Conservation (phyloP, 2,113 vertebrate genomes). For the Macquaria ambigua region DNA sequence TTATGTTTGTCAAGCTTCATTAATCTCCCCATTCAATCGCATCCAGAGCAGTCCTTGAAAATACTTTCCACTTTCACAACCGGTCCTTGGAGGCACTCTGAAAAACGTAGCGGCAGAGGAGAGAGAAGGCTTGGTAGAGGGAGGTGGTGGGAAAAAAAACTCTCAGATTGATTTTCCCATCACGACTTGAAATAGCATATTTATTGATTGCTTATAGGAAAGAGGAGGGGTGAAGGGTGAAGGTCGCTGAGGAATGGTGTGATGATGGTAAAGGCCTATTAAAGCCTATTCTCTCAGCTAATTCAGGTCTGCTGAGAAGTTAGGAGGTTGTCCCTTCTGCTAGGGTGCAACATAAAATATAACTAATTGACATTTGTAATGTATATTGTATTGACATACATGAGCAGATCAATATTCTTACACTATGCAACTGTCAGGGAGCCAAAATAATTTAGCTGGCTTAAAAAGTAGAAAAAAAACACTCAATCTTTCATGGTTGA, state of each 20-base stretch:
- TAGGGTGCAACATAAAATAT: not conserved
- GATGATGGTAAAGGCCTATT: constrained; percentile 25
- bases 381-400: no score
- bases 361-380: not conserved
- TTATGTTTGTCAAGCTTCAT: constrained; percentile 76
- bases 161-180: constrained; percentile 82
- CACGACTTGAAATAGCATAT: constrained; percentile 81
- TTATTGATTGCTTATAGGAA: constrained; percentile 80
- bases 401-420: not conserved
- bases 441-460: not conserved
- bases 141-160: constrained; percentile 1
- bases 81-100: constrained; percentile 66
- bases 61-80: constrained; percentile 76
- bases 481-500: not conserved
- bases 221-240: constrained; percentile 54
- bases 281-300: not conserved
- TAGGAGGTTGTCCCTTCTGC: not conserved
- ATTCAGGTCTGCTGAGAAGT: constrained; percentile 7
- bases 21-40: constrained; percentile 74
- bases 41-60: constrained; percentile 73
- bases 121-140: not conserved
- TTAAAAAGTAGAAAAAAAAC: not conserved
- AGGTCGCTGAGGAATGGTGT: constrained; percentile 31
- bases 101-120: constrained; percentile 28
- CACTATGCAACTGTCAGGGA: not conserved